Conservation (phyloP, 2,113 vertebrate genomes). For the Pardalotus punctatus region DNA sequence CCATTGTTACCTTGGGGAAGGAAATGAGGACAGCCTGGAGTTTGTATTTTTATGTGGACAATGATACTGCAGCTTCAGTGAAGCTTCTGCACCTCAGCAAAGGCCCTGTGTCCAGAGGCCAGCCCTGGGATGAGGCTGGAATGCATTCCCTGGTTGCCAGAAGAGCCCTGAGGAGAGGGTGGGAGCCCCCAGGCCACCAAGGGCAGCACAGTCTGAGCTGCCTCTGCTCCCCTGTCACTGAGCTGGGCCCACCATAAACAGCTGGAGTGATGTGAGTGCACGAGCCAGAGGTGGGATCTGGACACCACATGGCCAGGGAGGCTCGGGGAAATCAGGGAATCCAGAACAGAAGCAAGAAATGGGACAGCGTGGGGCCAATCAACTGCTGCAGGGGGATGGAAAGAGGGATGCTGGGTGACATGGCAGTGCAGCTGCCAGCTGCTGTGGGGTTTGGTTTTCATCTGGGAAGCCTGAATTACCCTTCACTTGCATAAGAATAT, state of each 20-base stretch:
- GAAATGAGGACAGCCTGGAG: background rate
- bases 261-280: rapidly evolving
- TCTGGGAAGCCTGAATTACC: background rate
- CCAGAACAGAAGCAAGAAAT: background rate
- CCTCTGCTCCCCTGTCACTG: background rate
- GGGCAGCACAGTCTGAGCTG: background rate
- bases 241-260: background rate
- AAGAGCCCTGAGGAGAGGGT: background rate
- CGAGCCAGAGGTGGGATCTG: background rate
- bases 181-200: background rate
- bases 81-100: background rate
- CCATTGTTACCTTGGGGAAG: background rate
- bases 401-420: background rate
- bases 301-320: background rate
- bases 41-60: background rate
- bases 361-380: rapidly evolving
- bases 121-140: background rate
- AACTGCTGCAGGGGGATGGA: background rate
- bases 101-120: background rate
- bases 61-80: background rate
- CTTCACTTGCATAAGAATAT: background rate
- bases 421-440: background rate
- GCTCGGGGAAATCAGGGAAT: background rate
- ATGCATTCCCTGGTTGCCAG: background rate
- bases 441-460: background rate